These are phyloP conservation scores for Leucozona laternaria DNA, from an alignment of 2,888 invertebrate species.

Conservation along the genomic window DNA sequence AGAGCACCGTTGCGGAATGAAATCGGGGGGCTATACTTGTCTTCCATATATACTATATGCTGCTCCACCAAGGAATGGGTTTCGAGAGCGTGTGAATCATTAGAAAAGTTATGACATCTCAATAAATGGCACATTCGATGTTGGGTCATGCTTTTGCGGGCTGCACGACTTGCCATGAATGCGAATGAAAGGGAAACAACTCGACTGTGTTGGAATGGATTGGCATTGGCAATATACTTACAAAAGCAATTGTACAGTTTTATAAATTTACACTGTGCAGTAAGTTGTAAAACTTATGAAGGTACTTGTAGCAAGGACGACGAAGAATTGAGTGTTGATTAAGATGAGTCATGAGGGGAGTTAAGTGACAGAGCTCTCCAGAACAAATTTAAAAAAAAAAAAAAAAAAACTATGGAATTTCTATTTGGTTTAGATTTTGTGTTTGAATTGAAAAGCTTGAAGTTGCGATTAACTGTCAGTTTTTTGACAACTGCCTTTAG, in stretches of 20 bases:
- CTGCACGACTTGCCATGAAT: constrained; percentile 35
- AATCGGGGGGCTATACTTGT: constrained; percentile 21
- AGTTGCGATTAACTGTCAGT: constrained; percentile 44
- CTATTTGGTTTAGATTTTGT: constrained; percentile 3
- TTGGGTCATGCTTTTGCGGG: constrained; percentile 62
- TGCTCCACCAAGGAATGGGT: constrained; percentile 43
- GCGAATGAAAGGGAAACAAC: constrained; percentile 32
- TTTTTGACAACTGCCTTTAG: constrained; percentile 20
- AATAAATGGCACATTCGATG: constrained; percentile 75
- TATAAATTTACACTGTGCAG: constrained; percentile 53
- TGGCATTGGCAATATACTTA: constrained; percentile 25
- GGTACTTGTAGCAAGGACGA: constrained; percentile 51
- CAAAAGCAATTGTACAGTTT: constrained; percentile 37
- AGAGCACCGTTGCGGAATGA: constrained; percentile 20
- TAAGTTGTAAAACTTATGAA: constrained; percentile 58
- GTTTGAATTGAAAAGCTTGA: constrained; percentile 33
- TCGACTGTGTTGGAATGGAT: constrained; percentile 29
- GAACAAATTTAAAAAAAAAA: constrained; percentile 3
- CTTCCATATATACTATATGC: not conserved
- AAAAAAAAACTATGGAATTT: no score
- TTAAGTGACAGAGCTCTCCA: constrained; percentile 61
- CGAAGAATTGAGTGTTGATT: constrained; percentile 68
- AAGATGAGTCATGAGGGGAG: constrained; percentile 72
- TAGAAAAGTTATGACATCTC: constrained; percentile 76
- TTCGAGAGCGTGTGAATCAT: constrained; percentile 75